phyloP scores from a whole-genome alignment of 2,113 vertebrate species.

The Trogon melanurus region DNA sequence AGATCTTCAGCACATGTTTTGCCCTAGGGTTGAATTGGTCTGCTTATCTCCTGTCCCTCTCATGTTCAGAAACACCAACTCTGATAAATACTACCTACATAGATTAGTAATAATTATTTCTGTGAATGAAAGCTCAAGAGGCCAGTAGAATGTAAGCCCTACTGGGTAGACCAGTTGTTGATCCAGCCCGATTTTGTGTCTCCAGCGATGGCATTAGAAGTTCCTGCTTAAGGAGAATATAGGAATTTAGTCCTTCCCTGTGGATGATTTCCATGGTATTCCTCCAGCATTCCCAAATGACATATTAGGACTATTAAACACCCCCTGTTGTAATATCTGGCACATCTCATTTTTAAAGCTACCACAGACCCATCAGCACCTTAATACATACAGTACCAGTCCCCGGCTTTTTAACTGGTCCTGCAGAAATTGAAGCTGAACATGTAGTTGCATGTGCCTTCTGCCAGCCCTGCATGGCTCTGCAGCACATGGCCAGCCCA shows the following conservation, averaged over 20 bases:
- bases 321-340: neutral
- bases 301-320: neutral
- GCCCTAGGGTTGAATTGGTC: neutral
- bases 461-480: neutral
- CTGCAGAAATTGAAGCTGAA: neutral
- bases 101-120: neutral
- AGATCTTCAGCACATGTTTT: neutral
- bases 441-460: accelerated
- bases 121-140: neutral
- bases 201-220: neutral
- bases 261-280: neutral
- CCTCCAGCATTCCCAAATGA: neutral
- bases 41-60: neutral
- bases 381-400: neutral
- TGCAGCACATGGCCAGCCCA: neutral
- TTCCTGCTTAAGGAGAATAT: neutral
- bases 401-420: neutral
- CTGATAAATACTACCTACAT: neutral
- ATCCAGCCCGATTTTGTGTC: neutral
- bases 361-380: neutral
- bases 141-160: neutral
- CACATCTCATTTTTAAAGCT: neutral
- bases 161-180: neutral
- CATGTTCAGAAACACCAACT: neutral
- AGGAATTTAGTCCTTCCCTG: neutral